phyloP scores from a whole-genome alignment of 2,113 vertebrate species.

The Desmodus rotundus region DNA sequence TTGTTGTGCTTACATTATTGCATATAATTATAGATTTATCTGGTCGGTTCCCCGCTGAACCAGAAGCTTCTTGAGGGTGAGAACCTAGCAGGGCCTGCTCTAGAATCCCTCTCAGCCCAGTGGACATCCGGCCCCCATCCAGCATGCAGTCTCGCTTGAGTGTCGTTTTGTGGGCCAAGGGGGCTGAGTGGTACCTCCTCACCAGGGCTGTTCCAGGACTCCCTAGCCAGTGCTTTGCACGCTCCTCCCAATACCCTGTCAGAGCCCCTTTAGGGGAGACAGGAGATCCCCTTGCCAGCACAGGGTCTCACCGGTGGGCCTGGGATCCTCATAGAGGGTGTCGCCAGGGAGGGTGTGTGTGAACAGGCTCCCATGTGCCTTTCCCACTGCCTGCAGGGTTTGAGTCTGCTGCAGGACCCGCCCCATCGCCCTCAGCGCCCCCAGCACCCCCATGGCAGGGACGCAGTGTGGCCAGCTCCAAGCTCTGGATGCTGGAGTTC shows the following conservation, averaged over 20 bases:
- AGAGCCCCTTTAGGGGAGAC: not conserved
- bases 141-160: not conserved
- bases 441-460: constrained; percentile 92
- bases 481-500: constrained; percentile 95
- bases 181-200: not conserved
- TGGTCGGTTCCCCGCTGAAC: not conserved
- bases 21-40: not conserved
- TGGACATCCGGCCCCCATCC: not conserved
- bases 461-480: constrained; percentile 92
- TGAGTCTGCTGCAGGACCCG: constrained; percentile 83
- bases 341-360: accelerated
- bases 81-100: not conserved
- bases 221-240: not conserved
- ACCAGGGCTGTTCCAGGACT: not conserved
- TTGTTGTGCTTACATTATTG: accelerated
- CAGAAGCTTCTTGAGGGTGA: not conserved
- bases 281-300: not conserved
- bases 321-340: not conserved
- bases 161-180: not conserved
- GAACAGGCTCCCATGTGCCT: not conserved
- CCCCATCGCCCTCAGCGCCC: constrained; percentile 85
- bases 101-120: not conserved
- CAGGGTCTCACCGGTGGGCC: accelerated
- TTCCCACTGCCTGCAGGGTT: constrained; percentile 82
- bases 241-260: no score